Evolutionary conservation across 2,888 invertebrate genomes (phyloP).

Genomic region (Folsomia manolachei): DNA sequence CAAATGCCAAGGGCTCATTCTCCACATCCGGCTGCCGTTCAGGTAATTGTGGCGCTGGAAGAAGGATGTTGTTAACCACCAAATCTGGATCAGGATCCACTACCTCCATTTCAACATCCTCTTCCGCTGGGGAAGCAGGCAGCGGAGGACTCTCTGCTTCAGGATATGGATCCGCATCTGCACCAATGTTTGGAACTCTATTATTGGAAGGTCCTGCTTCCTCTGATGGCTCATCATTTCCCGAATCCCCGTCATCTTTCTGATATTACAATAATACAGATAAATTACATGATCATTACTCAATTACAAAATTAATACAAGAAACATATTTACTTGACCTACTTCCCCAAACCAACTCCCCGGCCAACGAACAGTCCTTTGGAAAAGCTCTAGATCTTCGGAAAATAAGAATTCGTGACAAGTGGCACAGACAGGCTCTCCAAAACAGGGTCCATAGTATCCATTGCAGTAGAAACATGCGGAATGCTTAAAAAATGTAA

Average conservation of each 20-base stretch:
- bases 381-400: conserved; percentile 59
- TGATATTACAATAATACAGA: too few relatives aligned
- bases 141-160: background rate
- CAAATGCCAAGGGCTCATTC: conserved; percentile 1
- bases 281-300: too few relatives aligned
- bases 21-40: conserved; percentile 13
- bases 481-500: conserved; percentile 59
- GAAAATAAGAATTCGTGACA: conserved; percentile 92
- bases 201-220: conserved; percentile 44
- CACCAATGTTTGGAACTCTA: background rate
- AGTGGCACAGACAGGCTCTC: conserved; percentile 84
- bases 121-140: background rate
- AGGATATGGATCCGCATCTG: background rate
- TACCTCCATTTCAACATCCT: conserved; percentile 38
- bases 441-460: conserved; percentile 86
- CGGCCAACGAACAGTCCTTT: background rate
- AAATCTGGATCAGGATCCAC: background rate
- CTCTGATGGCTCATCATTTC: conserved; percentile 88
- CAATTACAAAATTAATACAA: too few relatives aligned
- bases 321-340: background rate
- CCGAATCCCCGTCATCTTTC: conserved; percentile 87
- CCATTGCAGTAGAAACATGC: conserved; percentile 83
- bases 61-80: background rate
- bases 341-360: background rate
- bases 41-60: background rate